Evolutionary conservation across 1,140 invertebrate species (phyloP), one percentile per base, ranked within the genome.

Genomic region (Delia radicum): DNA sequence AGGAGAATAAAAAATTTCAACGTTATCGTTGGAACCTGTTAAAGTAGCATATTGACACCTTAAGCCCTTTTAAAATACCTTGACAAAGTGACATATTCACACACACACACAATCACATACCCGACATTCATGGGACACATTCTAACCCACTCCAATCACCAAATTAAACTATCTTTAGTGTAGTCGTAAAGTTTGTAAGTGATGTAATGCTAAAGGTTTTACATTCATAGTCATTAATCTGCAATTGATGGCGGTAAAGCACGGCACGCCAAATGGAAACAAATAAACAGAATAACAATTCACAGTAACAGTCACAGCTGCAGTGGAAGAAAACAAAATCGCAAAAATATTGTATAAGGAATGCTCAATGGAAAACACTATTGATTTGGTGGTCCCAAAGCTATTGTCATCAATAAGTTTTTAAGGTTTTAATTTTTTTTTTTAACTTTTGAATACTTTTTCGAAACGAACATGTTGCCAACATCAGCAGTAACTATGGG

Each of bases 391-490:
- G 65, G 29, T 69, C 65, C 65, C 65, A 7, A 8, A 69, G 65
- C 65, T 69, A 33, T 69, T 69, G 65, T 69, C 65, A 37, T 69
- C 65, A 69, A 69, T 69, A 69, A 69, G 65, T 69, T 69, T 33
- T 21, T 24, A 18, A 55, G 18, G 48, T 55, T 55, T 55, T 21
- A 55, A 18, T 55, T 46, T 46, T 46, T 8, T 46, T 46, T n/a
- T 55, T 18, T n/a, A n/a, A n/a, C n/a, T n/a, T n/a, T n/a, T n/a
- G n/a, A n/a, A n/a, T n/a, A n/a, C n/a, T n/a, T n/a, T n/a, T n/a
- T n/a, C n/a, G n/a, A n/a, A n/a, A n/a, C n/a, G n/a, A n/a, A n/a
- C n/a, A n/a, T n/a, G n/a, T n/a, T 55, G 48, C 46, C 46, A n/a
- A 7, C 13, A 10, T 48, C 2, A 48, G 2, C 8, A 18, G 8